Percentiles rank a stretch among this genome's conserved stretches.
These are phyloP conservation scores for Sialis fuliginosa DNA, from an alignment of 2,888 invertebrate species.

Conservation along the genomic window DNA sequence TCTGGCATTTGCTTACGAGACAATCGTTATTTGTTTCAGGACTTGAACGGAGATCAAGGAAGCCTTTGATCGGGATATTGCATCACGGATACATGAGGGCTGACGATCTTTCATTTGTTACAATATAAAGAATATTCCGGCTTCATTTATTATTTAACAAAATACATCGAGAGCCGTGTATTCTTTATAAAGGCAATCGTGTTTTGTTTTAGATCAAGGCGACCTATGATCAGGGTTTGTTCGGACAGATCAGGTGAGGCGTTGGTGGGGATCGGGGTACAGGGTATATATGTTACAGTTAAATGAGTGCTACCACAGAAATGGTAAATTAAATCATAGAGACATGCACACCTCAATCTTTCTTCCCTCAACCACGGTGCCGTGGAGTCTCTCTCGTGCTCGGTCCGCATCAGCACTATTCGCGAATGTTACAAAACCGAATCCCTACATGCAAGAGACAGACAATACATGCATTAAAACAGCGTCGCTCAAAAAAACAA, in stretches of 20 bases:
- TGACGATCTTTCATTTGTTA: too few relatives aligned
- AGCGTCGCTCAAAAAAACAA: constrained; percentile 59
- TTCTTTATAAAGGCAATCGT: too few relatives aligned
- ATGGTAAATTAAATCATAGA: constrained; percentile 10
- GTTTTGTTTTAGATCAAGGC: too few relatives aligned
- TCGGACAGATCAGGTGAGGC: background rate
- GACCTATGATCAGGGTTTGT: too few relatives aligned
- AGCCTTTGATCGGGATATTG: too few relatives aligned
- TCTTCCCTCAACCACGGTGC: constrained; percentile 99
- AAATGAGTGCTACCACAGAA: constrained; percentile 35
- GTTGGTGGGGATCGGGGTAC: background rate
- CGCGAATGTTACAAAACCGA: constrained; percentile 99
- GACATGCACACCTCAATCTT: constrained; percentile 99
- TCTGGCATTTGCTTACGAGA: too few relatives aligned
- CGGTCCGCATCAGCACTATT: constrained; percentile 99
- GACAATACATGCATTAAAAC: constrained; percentile 86
- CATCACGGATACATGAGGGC: too few relatives aligned
- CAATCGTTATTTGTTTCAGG: too few relatives aligned
- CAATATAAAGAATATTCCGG: too few relatives aligned
- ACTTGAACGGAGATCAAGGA: too few relatives aligned
- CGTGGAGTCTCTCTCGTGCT: constrained; percentile 99
- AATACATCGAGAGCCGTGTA: too few relatives aligned
- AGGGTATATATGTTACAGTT: constrained; percentile 33
- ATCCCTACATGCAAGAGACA: constrained; percentile 98
- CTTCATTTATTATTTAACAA: too few relatives aligned